Evolutionary conservation across 2,113 vertebrate genomes (phyloP).

Genomic region (Chionis minor): DNA sequence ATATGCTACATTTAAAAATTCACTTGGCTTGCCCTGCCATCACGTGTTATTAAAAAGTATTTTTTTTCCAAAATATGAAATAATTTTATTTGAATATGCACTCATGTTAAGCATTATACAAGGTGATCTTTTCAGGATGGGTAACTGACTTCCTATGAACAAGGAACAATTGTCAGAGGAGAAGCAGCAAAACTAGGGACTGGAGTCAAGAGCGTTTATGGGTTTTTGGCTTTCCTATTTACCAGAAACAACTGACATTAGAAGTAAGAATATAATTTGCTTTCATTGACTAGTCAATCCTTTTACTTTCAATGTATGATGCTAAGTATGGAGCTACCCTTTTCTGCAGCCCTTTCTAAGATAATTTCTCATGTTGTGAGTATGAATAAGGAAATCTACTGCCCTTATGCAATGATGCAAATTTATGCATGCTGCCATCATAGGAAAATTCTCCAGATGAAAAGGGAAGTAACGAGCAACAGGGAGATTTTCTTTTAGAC

Average conservation of each 20-base stretch:
- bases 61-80: not conserved
- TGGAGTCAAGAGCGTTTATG: not conserved
- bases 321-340: not conserved
- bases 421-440: accelerated
- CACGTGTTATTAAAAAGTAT: not conserved
- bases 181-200: not conserved
- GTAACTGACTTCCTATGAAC: not conserved
- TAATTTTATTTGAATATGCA: not conserved
- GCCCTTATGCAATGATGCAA: not conserved
- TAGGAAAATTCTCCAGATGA: not conserved
- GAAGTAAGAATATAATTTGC: not conserved
- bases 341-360: not conserved
- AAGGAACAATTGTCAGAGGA: not conserved
- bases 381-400: not conserved
- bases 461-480: not conserved
- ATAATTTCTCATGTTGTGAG: not conserved
- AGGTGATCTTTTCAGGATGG: not conserved
- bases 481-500: not conserved
- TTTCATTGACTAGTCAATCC: not conserved
- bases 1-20: not conserved
- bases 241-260: not conserved
- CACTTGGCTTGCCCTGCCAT: not conserved
- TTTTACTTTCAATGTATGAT: not conserved
- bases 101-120: accelerated
- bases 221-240: not conserved